Conservation (phyloP, 2,888 invertebrate genomes). For the Pammene fasciana region DNA sequence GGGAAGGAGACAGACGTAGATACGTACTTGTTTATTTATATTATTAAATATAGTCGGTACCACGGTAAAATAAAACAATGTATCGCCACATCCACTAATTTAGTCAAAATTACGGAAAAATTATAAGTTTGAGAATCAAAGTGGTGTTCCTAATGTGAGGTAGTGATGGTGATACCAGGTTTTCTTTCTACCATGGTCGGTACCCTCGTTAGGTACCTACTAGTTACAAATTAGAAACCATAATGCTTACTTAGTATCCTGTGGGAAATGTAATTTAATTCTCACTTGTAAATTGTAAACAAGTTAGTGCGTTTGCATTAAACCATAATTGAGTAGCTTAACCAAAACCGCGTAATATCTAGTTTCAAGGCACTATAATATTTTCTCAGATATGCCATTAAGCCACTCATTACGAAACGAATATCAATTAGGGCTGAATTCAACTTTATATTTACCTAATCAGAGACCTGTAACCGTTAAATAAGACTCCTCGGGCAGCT, state of each 20-base stretch:
- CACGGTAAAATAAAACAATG: no score
- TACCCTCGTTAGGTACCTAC: neutral
- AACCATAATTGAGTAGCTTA: constrained; percentile 38
- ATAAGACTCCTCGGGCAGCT: no score
- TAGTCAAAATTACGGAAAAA: no score
- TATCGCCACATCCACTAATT: no score
- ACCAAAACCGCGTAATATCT: constrained; percentile 38
- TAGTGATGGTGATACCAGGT: no score
- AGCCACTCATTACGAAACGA: neutral
- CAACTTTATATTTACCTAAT: neutral
- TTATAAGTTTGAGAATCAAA: no score
- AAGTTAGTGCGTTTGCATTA: constrained; percentile 21
- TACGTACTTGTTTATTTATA: no score
- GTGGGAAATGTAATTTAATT: constrained; percentile 25
- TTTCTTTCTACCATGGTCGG: no score
- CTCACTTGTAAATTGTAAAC: constrained; percentile 26
- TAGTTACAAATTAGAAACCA: constrained; percentile 2
- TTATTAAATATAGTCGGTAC: no score
- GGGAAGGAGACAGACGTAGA: no score
- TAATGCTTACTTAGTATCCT: neutral
- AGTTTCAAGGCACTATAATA: constrained; percentile 21
- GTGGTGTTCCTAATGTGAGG: no score
- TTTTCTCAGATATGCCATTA: constrained; percentile 19
- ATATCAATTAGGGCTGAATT: neutral
- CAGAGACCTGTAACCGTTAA: no score